A percentile compares a stretch with the other conserved stretches of the same genome.
Conservation (phyloP, 2,888 invertebrate genomes). For the Molorchus minor region DNA sequence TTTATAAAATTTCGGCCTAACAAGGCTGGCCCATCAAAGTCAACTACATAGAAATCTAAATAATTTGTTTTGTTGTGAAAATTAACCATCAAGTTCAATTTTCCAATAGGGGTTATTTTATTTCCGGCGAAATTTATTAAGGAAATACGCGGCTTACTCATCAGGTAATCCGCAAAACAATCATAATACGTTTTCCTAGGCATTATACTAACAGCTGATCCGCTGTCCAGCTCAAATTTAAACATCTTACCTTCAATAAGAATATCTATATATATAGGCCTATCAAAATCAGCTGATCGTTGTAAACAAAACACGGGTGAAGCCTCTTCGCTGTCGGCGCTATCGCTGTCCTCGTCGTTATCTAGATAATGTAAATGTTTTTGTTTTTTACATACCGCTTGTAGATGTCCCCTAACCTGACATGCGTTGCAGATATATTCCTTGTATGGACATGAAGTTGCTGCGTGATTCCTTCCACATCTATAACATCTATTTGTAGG, state of each 20-base stretch:
- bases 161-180: neutral
- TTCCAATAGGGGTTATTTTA: neutral
- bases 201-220: no score
- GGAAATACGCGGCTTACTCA: neutral
- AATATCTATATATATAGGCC: no score
- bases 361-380: no score
- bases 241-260: no score
- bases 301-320: no score
- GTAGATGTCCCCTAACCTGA: no score
- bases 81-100: neutral
- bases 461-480: neutral
- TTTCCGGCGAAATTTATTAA: neutral
- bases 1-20: neutral
- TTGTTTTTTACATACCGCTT: no score
- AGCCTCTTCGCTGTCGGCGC: no score
- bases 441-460: neutral
- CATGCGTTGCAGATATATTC: no score
- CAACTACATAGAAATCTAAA: neutral
- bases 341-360: no score
- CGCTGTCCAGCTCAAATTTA: no score
- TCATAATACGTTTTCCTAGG: neutral
- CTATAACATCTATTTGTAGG: neutral
- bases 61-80: neutral
- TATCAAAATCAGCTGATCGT: no score
- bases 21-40: neutral